Percentiles rank a stretch among this genome's conserved stretches.
phyloP scores from a whole-genome alignment of 2,888 invertebrate species.

The Miltochrista miniata region DNA sequence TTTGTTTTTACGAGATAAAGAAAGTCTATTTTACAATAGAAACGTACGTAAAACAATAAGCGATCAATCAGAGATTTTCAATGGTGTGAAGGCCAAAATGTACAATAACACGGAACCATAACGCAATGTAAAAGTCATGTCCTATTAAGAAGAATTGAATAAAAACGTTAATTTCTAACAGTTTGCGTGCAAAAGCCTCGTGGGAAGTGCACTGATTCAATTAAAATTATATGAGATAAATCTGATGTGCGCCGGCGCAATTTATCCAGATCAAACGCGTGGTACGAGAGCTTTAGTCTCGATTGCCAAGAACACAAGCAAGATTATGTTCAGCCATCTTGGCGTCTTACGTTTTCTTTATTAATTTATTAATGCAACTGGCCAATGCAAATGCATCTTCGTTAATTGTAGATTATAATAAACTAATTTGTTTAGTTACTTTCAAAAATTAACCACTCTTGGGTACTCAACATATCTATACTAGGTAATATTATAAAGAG shows the following conservation, averaged over 20 bases:
- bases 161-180: constrained; percentile 40
- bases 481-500: too few relatives aligned
- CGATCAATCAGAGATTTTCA: constrained; percentile 31
- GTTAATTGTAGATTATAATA: background rate
- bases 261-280: constrained; percentile 52
- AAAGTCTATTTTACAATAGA: constrained; percentile 20
- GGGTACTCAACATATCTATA: too few relatives aligned
- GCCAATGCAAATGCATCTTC: constrained; percentile 30
- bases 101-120: constrained; percentile 22
- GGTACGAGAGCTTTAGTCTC: constrained; percentile 48
- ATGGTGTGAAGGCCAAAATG: constrained; percentile 20
- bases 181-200: constrained; percentile 45
- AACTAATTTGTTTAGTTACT: background rate
- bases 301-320: constrained; percentile 44
- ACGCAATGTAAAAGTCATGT: constrained; percentile 21
- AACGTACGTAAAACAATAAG: constrained; percentile 35
- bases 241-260: constrained; percentile 39
- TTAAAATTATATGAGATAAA: constrained; percentile 60
- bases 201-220: constrained; percentile 66
- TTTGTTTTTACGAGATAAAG: background rate
- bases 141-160: constrained; percentile 17
- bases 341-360: constrained; percentile 27
- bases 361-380: constrained; percentile 28
- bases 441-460: too few relatives aligned
- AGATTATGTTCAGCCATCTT: constrained; percentile 32